phyloP scores from a whole-genome alignment of 2,888 invertebrate genomes.

The Polydrusus pterygomalis region DNA sequence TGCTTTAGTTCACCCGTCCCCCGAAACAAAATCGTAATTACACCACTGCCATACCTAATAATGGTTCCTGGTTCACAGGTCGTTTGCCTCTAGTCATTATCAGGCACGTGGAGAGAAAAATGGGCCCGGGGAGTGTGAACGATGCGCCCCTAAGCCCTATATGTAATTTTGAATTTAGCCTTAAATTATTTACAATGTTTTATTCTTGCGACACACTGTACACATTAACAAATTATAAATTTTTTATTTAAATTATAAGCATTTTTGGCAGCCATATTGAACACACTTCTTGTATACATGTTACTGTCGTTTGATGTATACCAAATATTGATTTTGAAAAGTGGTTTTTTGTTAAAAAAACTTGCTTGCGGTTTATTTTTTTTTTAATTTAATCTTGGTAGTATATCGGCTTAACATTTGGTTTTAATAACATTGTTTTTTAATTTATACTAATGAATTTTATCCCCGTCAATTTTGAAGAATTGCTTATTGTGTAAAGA shows the following conservation, averaged over 20 bases:
- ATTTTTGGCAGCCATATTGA: background rate
- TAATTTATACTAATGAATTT: background rate
- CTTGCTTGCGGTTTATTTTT: background rate
- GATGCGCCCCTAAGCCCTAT: no score
- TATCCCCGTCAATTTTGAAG: background rate
- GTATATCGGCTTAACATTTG: background rate
- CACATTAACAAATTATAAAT: background rate
- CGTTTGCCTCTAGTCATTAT: no score
- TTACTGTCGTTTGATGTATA: conserved; percentile 6
- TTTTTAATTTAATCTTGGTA: background rate
- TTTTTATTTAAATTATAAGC: background rate
- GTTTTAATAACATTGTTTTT: background rate
- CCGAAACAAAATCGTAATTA: no score
- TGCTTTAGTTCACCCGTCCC: no score
- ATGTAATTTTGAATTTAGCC: no score
- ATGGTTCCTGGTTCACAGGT: no score
- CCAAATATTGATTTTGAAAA: conserved; percentile 10
- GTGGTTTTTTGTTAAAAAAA: conserved; percentile 22
- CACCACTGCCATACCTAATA: no score
- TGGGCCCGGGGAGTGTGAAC: no score
- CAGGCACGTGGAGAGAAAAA: no score
- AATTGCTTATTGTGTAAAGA: no score
- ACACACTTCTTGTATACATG: conserved; percentile 15
- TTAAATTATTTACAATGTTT: no score
- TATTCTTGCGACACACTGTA: background rate